Evolutionary conservation across 2,113 vertebrate species (phyloP).

Genomic region (Oryctolagus cuniculus): DNA sequence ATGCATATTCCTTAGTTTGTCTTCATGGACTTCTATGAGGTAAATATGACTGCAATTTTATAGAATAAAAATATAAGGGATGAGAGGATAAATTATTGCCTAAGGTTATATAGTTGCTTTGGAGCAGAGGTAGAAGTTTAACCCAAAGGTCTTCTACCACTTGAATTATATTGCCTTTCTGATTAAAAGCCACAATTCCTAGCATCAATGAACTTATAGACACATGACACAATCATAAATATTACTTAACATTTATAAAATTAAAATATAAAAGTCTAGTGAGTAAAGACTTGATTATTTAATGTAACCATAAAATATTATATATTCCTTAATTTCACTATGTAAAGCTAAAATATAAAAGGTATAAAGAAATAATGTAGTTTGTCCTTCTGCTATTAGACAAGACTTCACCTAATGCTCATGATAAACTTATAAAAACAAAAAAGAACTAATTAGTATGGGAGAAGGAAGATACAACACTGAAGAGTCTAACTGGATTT

Average conservation of each 20-base stretch:
- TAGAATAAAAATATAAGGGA: not conserved
- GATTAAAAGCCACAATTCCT: not conserved
- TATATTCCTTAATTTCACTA: constrained; percentile 36
- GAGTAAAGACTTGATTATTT: constrained; percentile 40
- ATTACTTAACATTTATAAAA: constrained; percentile 39
- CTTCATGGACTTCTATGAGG: not conserved
- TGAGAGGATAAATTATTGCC: not conserved
- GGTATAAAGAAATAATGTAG: constrained; percentile 51
- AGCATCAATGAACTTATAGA: not conserved
- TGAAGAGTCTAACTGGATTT: constrained; percentile 72
- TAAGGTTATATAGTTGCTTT: not conserved
- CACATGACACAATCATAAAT: constrained; percentile 34
- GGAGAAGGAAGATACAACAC: constrained; percentile 58
- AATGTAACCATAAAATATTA: not conserved
- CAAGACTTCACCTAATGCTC: constrained; percentile 30
- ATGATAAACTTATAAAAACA: constrained; percentile 65
- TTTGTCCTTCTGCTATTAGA: constrained; percentile 2
- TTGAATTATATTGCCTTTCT: not conserved
- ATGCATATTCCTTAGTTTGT: constrained; percentile 20
- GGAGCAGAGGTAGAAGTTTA: not conserved
- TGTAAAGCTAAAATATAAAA: not conserved
- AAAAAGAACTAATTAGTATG: constrained; percentile 73
- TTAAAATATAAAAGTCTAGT: not conserved
- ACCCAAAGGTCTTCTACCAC: not conserved
- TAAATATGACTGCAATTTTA: constrained; percentile 26